A percentile compares a stretch with the other conserved stretches of the same genome.
These are phyloP conservation scores for Spisula subtruncata DNA, from an alignment of 2,888 invertebrate species.

Conservation along the genomic window DNA sequence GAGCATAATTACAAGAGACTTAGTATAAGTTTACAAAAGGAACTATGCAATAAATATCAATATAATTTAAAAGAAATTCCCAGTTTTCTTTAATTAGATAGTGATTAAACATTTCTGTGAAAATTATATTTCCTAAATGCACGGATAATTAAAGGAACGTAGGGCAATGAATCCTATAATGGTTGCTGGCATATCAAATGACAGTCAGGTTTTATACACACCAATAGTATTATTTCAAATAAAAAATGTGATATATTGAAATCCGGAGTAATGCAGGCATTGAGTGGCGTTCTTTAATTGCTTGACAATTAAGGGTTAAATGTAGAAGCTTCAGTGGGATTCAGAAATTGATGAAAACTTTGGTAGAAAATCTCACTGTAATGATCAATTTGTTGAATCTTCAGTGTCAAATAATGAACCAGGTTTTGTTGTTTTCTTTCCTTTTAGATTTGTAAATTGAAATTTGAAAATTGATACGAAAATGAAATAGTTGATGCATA, in stretches of 20 bases:
- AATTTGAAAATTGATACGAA: constrained; percentile 16
- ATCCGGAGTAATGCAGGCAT: background rate
- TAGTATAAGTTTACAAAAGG: too few relatives aligned
- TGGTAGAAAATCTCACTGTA: background rate
- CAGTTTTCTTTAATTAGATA: too few relatives aligned
- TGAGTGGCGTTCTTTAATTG: constrained; percentile 12
- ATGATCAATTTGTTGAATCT: constrained; percentile 12
- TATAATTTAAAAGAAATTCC: too few relatives aligned
- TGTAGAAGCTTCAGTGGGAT: background rate
- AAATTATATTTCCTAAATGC: background rate
- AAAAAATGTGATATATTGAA: background rate
- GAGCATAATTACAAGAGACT: too few relatives aligned
- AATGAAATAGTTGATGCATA: background rate
- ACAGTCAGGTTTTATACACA: background rate
- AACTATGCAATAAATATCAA: too few relatives aligned
- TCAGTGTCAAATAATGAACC: background rate
- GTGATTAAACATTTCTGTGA: background rate
- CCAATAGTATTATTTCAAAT: background rate
- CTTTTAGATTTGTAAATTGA: background rate
- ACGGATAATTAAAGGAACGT: background rate
- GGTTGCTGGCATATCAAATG: background rate
- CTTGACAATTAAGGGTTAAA: constrained; percentile 25
- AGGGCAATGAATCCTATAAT: background rate
- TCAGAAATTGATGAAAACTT: constrained; percentile 4
- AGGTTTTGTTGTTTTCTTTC: background rate